Conservation (phyloP, 2,113 vertebrate species). For the Oncorhynchus tshawytscha region DNA sequence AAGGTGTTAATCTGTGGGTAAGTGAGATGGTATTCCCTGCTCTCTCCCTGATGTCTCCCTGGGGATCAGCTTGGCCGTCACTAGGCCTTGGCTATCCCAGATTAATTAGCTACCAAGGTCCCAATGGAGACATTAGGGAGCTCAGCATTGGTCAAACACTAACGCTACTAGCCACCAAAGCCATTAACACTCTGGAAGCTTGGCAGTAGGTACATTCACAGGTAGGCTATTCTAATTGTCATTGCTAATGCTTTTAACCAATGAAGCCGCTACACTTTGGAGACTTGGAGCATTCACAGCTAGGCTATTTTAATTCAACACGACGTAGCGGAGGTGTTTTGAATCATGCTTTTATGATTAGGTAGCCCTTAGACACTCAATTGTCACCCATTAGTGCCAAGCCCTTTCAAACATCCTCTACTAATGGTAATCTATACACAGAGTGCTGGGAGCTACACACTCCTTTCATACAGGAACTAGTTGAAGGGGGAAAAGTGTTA, state of each 20-base stretch:
- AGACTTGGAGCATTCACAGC: no score
- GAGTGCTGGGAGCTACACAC: constrained; percentile 64
- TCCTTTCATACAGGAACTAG: constrained; percentile 57
- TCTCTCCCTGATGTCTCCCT: constrained; percentile 76
- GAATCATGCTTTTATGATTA: no score
- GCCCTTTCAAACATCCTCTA: constrained; percentile 60
- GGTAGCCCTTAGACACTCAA: no score
- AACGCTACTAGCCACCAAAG: constrained; percentile 69
- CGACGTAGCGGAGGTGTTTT: no score
- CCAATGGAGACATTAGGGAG: constrained; percentile 83
- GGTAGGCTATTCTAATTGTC: constrained; percentile 63
- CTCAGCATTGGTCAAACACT: constrained; percentile 76
- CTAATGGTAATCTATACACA: constrained; percentile 68
- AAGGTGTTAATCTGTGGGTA: constrained; percentile 67
- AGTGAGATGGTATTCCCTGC: constrained; percentile 67
- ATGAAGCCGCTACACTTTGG: no score
- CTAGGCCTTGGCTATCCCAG: constrained; percentile 81
- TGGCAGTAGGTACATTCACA: constrained; percentile 43
- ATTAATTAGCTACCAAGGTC: constrained; percentile 91
- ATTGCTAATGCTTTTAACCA: no score
- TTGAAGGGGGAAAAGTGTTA: constrained; percentile 55
- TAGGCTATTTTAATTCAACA: no score
- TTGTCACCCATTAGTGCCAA: constrained; percentile 65
- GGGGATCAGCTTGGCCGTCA: constrained; percentile 58
- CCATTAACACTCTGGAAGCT: constrained; percentile 69